Percentiles rank a stretch among this genome's conserved stretches.
These are phyloP conservation scores for Melieria crassipennis DNA, from an alignment of 2,888 invertebrate species.

Conservation along the genomic window DNA sequence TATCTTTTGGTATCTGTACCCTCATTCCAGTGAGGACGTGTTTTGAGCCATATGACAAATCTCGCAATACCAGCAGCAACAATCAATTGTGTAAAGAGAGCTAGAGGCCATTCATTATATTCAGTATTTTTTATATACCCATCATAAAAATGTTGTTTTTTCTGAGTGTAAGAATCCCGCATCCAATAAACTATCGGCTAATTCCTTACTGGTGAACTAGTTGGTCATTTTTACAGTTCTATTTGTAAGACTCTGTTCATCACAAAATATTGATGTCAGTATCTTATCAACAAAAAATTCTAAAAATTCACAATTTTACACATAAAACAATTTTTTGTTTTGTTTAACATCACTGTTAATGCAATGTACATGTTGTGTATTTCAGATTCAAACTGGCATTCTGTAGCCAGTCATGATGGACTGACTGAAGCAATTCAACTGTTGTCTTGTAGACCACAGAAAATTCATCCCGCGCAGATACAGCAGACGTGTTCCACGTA, in stretches of 20 bases:
- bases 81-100: no score
- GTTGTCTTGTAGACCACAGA: constrained; percentile 70
- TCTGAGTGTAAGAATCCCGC: no score
- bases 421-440: constrained; percentile 75
- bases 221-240: no score
- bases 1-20: no score
- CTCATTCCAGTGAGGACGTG: no score
- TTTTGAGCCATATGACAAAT: no score
- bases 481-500: no score
- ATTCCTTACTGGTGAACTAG: no score
- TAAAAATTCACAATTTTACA: background rate
- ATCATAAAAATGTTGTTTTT: no score
- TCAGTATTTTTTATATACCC: background rate
- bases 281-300: background rate
- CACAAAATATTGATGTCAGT: background rate
- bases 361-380: background rate
- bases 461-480: background rate
- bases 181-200: no score
- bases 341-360: no score
- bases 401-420: constrained; percentile 73
- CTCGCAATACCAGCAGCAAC: no score
- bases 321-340: constrained; percentile 23
- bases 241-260: background rate
- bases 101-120: background rate
- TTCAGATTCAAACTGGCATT: constrained; percentile 65